Evolutionary conservation across 1,140 invertebrate genomes (phyloP).

Genomic region (Mizuhopecten yessoensis): DNA sequence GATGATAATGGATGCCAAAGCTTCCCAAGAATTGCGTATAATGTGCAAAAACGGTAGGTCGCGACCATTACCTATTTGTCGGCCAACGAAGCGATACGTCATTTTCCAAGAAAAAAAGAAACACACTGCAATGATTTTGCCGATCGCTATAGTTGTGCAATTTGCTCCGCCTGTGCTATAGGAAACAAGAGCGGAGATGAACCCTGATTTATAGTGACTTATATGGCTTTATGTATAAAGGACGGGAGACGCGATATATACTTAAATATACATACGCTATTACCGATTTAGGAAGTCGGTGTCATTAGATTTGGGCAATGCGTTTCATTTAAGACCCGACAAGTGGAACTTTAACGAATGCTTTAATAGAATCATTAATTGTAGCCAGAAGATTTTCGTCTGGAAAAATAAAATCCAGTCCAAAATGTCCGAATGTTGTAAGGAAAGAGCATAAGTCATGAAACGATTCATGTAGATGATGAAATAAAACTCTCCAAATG

Average conservation of each 20-base stretch:
- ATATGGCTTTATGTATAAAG: conserved; percentile 3
- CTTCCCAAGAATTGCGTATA: not conserved
- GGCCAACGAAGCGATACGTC: conserved; percentile 30
- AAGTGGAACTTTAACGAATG: conserved; percentile 27
- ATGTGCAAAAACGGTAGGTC: not conserved
- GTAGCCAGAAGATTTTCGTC: not conserved
- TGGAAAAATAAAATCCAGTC: conserved; percentile 17
- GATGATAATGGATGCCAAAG: not conserved
- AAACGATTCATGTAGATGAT: not conserved
- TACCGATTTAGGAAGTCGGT: not conserved
- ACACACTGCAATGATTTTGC: not conserved
- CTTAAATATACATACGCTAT: not conserved
- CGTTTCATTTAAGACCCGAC: conserved; percentile 7
- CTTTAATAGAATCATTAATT: conserved; percentile 2
- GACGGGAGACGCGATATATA: not conserved
- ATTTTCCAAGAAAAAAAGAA: conserved; percentile 30
- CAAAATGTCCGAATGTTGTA: conserved; percentile 18
- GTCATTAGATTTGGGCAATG: conserved; percentile 25
- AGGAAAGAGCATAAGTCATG: not conserved
- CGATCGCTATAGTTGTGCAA: not conserved
- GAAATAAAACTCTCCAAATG: not conserved
- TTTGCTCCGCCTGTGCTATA: not conserved
- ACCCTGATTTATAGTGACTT: conserved; percentile 23
- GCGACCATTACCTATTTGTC: conserved; percentile 23
- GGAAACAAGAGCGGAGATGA: conserved; percentile 12